Evolutionary conservation across 2,113 vertebrate species (phyloP).

Genomic region (Ciconia boyciana): DNA sequence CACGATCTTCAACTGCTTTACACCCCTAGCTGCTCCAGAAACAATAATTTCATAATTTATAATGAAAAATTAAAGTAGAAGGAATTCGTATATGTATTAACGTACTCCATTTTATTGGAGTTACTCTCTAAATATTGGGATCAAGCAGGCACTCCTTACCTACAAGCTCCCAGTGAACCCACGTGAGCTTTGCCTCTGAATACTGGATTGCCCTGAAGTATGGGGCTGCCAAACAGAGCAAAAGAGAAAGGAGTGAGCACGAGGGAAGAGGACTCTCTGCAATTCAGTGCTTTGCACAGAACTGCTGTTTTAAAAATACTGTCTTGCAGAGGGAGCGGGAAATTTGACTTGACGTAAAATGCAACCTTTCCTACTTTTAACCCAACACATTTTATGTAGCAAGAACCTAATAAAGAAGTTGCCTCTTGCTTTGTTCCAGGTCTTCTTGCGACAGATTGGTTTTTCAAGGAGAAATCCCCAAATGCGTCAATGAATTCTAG

Average conservation of each 20-base stretch:
- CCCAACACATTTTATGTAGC: background rate
- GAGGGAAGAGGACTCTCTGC: background rate
- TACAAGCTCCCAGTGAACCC: background rate
- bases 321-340: accelerated
- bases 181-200: background rate
- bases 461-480: background rate
- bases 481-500: background rate
- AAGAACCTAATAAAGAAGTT: background rate
- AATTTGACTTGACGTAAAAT: background rate
- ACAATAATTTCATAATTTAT: background rate
- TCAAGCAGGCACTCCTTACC: background rate
- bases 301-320: background rate
- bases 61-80: background rate
- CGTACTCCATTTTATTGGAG: background rate
- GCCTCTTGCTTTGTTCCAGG: background rate
- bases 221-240: background rate
- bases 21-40: background rate
- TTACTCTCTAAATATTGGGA: background rate
- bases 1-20: background rate
- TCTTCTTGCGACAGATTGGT: accelerated
- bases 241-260: background rate
- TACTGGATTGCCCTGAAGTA: background rate
- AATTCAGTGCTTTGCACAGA: background rate
- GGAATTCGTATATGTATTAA: background rate
- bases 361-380: background rate